Conservation (phyloP, 2,888 invertebrate genomes). For the Aphodius sticticus region DNA sequence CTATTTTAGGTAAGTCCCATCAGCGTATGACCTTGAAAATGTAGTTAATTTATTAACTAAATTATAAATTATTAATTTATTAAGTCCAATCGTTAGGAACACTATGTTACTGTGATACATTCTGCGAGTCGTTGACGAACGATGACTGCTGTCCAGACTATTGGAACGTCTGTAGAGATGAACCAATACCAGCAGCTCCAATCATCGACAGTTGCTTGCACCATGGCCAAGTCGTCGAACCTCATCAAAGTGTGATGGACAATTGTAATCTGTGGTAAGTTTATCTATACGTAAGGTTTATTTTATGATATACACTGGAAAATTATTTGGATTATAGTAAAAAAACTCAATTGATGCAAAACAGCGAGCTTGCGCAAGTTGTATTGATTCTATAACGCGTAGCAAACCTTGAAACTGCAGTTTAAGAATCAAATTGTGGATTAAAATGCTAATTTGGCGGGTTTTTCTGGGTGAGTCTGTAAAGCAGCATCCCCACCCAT, state of each 20-base stretch:
- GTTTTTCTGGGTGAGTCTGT: too few relatives aligned
- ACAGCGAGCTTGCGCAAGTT: too few relatives aligned
- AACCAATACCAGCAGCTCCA: conserved; percentile 45
- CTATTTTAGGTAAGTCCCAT: conserved; percentile 70
- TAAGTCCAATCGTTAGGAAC: conserved; percentile 67
- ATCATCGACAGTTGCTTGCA: conserved; percentile 61
- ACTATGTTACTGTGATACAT: conserved; percentile 93
- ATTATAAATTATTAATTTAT: too few relatives aligned
- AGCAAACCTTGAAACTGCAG: too few relatives aligned
- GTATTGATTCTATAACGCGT: too few relatives aligned
- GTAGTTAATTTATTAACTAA: not conserved
- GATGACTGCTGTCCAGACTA: conserved; percentile 96
- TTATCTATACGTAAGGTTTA: conserved; percentile 9
- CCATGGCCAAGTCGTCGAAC: conserved; percentile 62
- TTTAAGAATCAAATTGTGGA: too few relatives aligned
- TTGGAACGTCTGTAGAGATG: conserved; percentile 73
- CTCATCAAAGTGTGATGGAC: conserved; percentile 63
- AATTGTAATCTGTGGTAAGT: conserved; percentile 82
- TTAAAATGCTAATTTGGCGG: too few relatives aligned
- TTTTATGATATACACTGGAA: not conserved
- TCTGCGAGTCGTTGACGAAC: conserved; percentile 74
- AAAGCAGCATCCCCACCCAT: too few relatives aligned
- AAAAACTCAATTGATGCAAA: too few relatives aligned
- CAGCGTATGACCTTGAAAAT: not conserved
- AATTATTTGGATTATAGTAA: too few relatives aligned